A percentile compares a stretch with the other conserved stretches of the same genome.
These are phyloP conservation scores for Hypomesus transpacificus DNA, from an alignment of 2,113 vertebrate species.

Conservation along the genomic window DNA sequence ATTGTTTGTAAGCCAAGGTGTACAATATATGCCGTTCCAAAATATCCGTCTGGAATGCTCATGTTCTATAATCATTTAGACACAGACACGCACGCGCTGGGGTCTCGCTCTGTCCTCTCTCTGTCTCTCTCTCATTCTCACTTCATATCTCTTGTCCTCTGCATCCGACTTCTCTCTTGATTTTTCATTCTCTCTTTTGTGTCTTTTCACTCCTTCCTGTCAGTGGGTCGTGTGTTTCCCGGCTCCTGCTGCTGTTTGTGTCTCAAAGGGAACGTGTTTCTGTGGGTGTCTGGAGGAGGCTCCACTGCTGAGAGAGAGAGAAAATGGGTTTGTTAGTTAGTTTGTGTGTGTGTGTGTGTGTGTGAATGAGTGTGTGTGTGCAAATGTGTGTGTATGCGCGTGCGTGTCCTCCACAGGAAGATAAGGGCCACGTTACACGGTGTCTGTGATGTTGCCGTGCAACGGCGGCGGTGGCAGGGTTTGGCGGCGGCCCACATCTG, in stretches of 20 bases:
- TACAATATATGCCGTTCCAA: no score
- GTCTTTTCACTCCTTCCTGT: slow-evolving; percentile 49
- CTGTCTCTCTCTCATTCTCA: background rate
- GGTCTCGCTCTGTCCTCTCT: background rate
- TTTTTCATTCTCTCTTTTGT: slow-evolving; percentile 28
- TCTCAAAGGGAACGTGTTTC: slow-evolving; percentile 52
- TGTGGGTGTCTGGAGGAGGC: slow-evolving; percentile 60
- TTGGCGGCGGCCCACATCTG: slow-evolving; percentile 51
- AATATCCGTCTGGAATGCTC: no score
- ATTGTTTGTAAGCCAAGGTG: no score
- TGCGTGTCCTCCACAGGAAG: slow-evolving; percentile 22
- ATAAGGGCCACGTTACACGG: slow-evolving; percentile 40
- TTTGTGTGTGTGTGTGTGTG: slow-evolving; percentile 10
- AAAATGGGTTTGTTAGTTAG: background rate
- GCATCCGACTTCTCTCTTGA: background rate
- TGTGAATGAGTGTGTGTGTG: slow-evolving; percentile 5
- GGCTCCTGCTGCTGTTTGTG: slow-evolving; percentile 51
- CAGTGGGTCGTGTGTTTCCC: slow-evolving; percentile 54
- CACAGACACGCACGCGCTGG: no score
- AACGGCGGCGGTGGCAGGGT: slow-evolving; percentile 40
- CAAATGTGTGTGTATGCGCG: background rate
- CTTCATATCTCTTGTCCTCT: background rate
- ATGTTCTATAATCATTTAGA: no score
- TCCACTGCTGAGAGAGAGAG: slow-evolving; percentile 41
- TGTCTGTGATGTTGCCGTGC: slow-evolving; percentile 47